These are phyloP conservation scores for Rhopalosiphum maidis DNA, from an alignment of 1,140 invertebrate genomes.

Conservation along the genomic window DNA sequence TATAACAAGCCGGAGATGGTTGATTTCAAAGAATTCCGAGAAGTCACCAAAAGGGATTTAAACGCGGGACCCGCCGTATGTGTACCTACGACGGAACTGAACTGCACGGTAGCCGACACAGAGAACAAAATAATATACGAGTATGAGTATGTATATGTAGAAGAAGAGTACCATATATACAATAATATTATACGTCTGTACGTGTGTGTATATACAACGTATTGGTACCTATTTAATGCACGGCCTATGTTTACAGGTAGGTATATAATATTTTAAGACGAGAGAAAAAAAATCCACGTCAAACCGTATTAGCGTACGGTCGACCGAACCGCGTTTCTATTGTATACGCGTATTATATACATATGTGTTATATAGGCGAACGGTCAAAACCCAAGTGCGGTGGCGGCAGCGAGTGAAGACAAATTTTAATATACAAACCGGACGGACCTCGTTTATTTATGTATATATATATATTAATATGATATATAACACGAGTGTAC, in stretches of 20 bases:
- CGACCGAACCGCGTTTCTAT: constrained; percentile 20
- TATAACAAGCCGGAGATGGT: neutral
- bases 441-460: neutral
- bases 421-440: neutral
- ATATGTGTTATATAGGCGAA: neutral
- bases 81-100: neutral
- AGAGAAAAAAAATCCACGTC: constrained; percentile 37
- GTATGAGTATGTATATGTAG: neutral
- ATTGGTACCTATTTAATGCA: neutral
- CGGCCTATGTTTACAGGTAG: neutral
- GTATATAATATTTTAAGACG: constrained; percentile 1
- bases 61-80: neutral
- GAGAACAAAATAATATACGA: neutral
- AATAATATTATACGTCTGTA: neutral
- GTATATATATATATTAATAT: neutral
- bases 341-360: neutral
- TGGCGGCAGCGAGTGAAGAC: neutral
- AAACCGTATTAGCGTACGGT: constrained; percentile 50
- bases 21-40: constrained; percentile 46
- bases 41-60: constrained; percentile 49
- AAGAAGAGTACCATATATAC: neutral
- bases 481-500: too few relatives aligned
- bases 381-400: constrained; percentile 27
- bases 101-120: constrained; percentile 30
- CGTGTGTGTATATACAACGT: neutral